Evolutionary conservation across 1,140 invertebrate species (phyloP).

Genomic region (Calycopis cecrops): DNA sequence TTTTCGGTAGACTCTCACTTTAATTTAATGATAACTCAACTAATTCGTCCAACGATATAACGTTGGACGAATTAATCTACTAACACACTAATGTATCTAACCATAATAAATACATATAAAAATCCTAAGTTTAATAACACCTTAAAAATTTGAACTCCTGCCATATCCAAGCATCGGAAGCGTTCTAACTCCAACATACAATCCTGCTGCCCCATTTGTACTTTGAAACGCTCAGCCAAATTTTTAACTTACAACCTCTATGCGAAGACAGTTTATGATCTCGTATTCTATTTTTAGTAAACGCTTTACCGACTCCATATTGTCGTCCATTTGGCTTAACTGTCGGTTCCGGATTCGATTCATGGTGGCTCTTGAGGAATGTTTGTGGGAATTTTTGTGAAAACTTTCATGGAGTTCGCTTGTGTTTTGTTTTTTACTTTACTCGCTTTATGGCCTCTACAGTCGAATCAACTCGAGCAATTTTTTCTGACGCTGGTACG

Average conservation of each 20-base stretch:
- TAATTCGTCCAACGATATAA: too few relatives aligned
- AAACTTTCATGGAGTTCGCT: too few relatives aligned
- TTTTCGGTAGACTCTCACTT: too few relatives aligned
- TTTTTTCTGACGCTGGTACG: too few relatives aligned
- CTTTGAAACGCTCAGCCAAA: slow-evolving; percentile 4
- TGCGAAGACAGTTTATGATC: not conserved
- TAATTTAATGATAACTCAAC: too few relatives aligned
- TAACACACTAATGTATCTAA: not conserved
- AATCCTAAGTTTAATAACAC: slow-evolving; percentile 1
- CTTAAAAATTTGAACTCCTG: slow-evolving; percentile 1
- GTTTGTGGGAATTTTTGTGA: too few relatives aligned
- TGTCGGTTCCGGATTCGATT: not conserved
- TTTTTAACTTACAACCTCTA: slow-evolving; percentile 4
- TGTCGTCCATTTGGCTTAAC: slow-evolving; percentile 6
- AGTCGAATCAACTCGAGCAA: too few relatives aligned
- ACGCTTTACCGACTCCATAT: slow-evolving; percentile 8
- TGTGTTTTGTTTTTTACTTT: too few relatives aligned
- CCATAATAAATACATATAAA: not conserved
- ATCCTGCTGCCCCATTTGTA: not conserved
- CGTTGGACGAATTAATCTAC: too few relatives aligned
- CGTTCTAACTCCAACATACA: not conserved
- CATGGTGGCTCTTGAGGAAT: too few relatives aligned
- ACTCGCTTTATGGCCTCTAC: too few relatives aligned
- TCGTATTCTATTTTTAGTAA: slow-evolving; percentile 1
- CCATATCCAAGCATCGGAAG: not conserved